phyloP scores from a whole-genome alignment of 2,113 vertebrate genomes.

The Lutjanus erythropterus region DNA sequence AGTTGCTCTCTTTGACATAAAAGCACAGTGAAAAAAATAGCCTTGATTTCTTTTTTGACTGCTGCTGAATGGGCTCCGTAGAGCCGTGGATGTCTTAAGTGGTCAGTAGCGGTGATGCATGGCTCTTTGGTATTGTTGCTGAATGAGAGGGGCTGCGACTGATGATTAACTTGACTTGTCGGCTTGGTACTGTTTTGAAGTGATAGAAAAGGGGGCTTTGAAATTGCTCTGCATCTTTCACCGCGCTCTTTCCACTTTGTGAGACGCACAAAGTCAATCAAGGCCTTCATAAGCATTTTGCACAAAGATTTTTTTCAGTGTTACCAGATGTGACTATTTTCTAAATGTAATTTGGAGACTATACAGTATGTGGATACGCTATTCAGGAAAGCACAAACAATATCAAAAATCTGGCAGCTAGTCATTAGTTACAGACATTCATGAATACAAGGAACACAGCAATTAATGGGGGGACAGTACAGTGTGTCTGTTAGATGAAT shows the following conservation, averaged over 20 bases:
- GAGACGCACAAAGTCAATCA: constrained; percentile 71
- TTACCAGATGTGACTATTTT: constrained; percentile 77
- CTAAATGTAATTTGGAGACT: constrained; percentile 57
- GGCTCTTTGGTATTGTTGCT: constrained; percentile 75
- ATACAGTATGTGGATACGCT: constrained; percentile 43
- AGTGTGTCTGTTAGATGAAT: constrained; percentile 36
- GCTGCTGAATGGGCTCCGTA: constrained; percentile 71
- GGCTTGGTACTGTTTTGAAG: constrained; percentile 71
- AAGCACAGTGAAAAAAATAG: constrained; percentile 79
- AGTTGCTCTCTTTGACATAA: constrained; percentile 80
- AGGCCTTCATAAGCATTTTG: constrained; percentile 69
- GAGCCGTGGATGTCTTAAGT: constrained; percentile 81
- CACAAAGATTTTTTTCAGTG: constrained; percentile 66
- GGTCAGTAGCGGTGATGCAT: constrained; percentile 72
- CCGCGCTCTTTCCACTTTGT: constrained; percentile 56
- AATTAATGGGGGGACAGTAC: constrained; percentile 53
- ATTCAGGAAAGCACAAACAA: constrained; percentile 56
- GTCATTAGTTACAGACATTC: constrained; percentile 48
- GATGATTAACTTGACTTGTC: constrained; percentile 76
- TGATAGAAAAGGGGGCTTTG: constrained; percentile 64
- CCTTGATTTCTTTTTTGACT: constrained; percentile 81
- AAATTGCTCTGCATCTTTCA: constrained; percentile 68
- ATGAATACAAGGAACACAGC: constrained; percentile 40
- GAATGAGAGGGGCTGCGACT: constrained; percentile 76
- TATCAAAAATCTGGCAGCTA: constrained; percentile 54